Evolutionary conservation across 2,113 vertebrate genomes (phyloP), one percentile per base, ranked within the genome.

Genomic region (Patagioenas fasciata): DNA sequence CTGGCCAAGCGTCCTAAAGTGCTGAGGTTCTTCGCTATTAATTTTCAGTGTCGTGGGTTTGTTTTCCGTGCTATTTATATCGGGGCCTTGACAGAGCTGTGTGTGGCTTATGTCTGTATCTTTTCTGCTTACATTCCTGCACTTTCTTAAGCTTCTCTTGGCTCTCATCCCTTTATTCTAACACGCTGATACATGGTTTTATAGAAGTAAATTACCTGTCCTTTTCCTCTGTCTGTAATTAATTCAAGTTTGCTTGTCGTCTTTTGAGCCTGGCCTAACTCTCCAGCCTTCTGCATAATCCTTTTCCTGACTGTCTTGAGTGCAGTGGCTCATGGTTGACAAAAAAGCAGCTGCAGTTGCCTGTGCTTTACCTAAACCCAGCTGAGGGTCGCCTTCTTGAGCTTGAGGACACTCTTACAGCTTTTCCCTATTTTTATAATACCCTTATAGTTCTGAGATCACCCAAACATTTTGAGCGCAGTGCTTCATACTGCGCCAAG

Each of bases 31-130:
- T 82, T 86, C 13, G 54, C 64, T 57, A 3, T 79, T 90, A 10
- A 1, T 94, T 87, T 47, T 29, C 83, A 11, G 47, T 4, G 58
- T 50, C 83, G 40, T 15, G 1, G 86, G 88, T 66, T 85, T 78
- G 57, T 73, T 78, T 29, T 56, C 72, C 31, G 2, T 20, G 48
- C 75, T 92, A 93, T 97, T 95, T 95, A 61, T 95, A 85, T 36
- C 65, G 0, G 8, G 54, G 70, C 84, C 81, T 80, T 18, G 81
- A 15, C 50, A 1, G 40, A 62, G 84, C 77, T 70, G 67, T 14
- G 82, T 48, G 82, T 83, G 93, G 85, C 13, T 96, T 23, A 17
- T 53, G 85, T 42, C 85, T 84, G 64, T 48, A 1, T 23, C 7
- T 67, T 83, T 65, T 58, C 82, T 74, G 26, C 71, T 65, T 42